Percentiles rank a stretch among this genome's conserved stretches.
phyloP scores from a whole-genome alignment of 2,888 invertebrate genomes.

The Auanema sp. region DNA sequence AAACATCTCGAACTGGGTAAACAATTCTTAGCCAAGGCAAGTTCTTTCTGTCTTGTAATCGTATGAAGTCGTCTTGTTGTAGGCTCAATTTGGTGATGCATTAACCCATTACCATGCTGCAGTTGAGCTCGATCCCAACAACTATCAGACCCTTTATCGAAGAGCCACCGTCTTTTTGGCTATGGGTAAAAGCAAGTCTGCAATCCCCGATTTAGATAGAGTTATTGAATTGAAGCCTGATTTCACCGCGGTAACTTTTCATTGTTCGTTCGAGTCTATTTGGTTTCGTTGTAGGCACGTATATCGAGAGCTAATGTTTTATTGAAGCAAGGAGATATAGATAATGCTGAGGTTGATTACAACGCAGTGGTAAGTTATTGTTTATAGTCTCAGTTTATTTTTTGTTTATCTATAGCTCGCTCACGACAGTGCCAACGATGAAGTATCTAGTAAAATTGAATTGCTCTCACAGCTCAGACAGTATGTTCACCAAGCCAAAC shows the following conservation, averaged over 20 bases:
- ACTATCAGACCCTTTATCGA: slow-evolving; percentile 92
- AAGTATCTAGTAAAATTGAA: slow-evolving; percentile 76
- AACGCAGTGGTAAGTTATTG: slow-evolving; percentile 47
- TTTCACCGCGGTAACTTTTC: slow-evolving; percentile 78
- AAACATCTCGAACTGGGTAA: slow-evolving; percentile 91
- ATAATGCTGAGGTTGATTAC: slow-evolving; percentile 53
- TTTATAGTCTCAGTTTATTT: not conserved
- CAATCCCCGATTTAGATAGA: slow-evolving; percentile 87
- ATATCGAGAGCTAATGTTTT: slow-evolving; percentile 83
- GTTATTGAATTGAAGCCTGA: slow-evolving; percentile 91
- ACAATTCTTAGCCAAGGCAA: slow-evolving; percentile 78
- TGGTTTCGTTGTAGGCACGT: slow-evolving; percentile 69
- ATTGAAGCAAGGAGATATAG: slow-evolving; percentile 76
- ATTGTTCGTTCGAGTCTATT: not conserved
- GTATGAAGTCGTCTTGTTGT: slow-evolving; percentile 6
- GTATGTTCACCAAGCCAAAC: slow-evolving; percentile 28
- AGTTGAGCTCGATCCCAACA: slow-evolving; percentile 91
- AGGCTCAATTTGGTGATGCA: slow-evolving; percentile 90
- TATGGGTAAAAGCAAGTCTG: slow-evolving; percentile 70
- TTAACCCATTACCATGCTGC: slow-evolving; percentile 96
- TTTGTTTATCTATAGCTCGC: slow-evolving; percentile 69
- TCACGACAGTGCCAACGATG: slow-evolving; percentile 77
- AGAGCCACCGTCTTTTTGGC: slow-evolving; percentile 48
- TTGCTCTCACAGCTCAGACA: slow-evolving; percentile 72
- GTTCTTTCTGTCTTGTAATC: not conserved